Conservation (phyloP, 2,888 invertebrate species). For the Crioceris asparagi region DNA sequence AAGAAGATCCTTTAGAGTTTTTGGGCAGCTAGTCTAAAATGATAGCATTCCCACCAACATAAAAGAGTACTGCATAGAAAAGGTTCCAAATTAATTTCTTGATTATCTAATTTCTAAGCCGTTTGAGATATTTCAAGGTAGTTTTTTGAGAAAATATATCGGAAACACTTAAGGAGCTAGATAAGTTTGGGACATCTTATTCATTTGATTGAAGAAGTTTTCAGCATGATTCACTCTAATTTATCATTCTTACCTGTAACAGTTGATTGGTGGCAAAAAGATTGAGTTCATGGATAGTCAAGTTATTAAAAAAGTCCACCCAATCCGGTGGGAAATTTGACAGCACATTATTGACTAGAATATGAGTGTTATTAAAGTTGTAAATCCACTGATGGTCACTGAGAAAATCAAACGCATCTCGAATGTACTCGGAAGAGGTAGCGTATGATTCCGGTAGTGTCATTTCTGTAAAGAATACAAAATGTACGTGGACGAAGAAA, state of each 20-base stretch:
- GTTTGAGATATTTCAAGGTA: no score
- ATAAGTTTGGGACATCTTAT: no score
- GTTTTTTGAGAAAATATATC: no score
- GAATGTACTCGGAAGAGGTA: slow-evolving; percentile 41
- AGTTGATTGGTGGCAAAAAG: slow-evolving; percentile 35
- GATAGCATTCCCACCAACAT: no score
- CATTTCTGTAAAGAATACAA: slow-evolving; percentile 27
- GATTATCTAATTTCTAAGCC: no score
- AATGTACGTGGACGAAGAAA: no score
- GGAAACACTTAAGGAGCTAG: no score
- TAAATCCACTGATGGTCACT: slow-evolving; percentile 51
- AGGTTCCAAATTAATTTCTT: no score
- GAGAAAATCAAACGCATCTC: slow-evolving; percentile 46
- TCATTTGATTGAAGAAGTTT: no score
- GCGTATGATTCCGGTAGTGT: slow-evolving; percentile 29
- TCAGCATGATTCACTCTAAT: no score
- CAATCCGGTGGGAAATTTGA: slow-evolving; percentile 45
- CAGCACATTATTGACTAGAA: slow-evolving; percentile 46
- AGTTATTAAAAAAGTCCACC: slow-evolving; percentile 36
- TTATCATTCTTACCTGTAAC: slow-evolving; percentile 13
- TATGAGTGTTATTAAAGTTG: slow-evolving; percentile 52
- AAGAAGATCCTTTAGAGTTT: slow-evolving; percentile 37
- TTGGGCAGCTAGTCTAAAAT: slow-evolving; percentile 35
- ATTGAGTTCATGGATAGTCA: slow-evolving; percentile 40
- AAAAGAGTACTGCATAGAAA: no score